Conservation (phyloP, 1,140 invertebrate species). For the Heliothis virescens region DNA sequence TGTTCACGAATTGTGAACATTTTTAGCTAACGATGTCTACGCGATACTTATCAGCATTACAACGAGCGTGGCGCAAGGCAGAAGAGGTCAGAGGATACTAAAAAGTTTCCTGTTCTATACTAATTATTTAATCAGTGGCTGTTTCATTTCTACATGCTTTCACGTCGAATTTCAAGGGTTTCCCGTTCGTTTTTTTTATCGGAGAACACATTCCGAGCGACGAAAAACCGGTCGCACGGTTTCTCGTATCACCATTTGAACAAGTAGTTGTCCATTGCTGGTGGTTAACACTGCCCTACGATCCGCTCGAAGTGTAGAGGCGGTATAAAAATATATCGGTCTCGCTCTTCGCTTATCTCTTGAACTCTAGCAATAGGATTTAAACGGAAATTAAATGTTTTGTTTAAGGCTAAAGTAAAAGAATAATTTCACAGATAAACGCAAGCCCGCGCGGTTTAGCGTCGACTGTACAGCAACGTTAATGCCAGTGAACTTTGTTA, state of each 20-base stretch:
- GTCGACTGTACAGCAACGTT: not conserved
- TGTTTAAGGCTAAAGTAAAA: conserved; percentile 12
- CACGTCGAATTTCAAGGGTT: too few relatives aligned
- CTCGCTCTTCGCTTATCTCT: not conserved
- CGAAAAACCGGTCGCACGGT: too few relatives aligned
- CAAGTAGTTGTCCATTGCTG: too few relatives aligned
- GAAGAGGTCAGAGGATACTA: not conserved
- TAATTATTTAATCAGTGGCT: not conserved
- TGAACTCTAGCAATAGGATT: not conserved
- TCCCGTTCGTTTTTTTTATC: too few relatives aligned
- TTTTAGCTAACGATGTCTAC: conserved; percentile 30
- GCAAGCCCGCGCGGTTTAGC: not conserved
- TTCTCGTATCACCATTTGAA: not conserved
- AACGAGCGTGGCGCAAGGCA: not conserved
- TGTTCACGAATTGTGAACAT: conserved; percentile 30
- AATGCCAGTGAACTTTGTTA: not conserved
- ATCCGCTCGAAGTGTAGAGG: too few relatives aligned
- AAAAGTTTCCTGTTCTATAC: too few relatives aligned
- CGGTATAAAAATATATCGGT: not conserved
- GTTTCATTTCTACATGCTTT: too few relatives aligned
- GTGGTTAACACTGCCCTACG: too few relatives aligned
- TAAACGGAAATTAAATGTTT: conserved; percentile 35
- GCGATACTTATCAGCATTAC: conserved; percentile 29
- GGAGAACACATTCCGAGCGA: too few relatives aligned
- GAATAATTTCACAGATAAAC: conserved; percentile 30